A percentile compares a stretch with the other conserved stretches of the same genome.
Evolutionary conservation across 2,888 invertebrate species (phyloP).

Genomic region (Iphiclides podalirius): DNA sequence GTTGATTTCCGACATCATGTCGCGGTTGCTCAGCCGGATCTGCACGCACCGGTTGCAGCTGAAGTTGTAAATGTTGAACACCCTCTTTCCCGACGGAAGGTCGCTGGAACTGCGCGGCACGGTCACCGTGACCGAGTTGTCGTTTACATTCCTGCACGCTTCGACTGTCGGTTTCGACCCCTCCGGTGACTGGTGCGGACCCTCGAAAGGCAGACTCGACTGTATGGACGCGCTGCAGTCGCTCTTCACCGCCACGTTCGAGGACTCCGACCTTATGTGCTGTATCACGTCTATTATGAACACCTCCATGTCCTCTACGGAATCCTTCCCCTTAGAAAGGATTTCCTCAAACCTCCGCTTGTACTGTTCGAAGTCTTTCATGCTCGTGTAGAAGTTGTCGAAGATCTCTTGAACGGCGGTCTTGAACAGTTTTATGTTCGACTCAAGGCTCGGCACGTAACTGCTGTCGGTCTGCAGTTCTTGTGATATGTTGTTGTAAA

Average conservation of each 20-base stretch:
- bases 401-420: constrained; percentile 62
- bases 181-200: constrained; percentile 19
- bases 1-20: constrained; percentile 57
- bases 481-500: constrained; percentile 50
- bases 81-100: constrained; percentile 31
- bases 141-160: constrained; percentile 55
- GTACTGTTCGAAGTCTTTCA: constrained; percentile 59
- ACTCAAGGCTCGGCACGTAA: constrained; percentile 49
- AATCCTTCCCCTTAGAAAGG: constrained; percentile 49
- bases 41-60: constrained; percentile 43
- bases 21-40: constrained; percentile 52
- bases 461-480: constrained; percentile 49
- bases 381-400: constrained; percentile 54
- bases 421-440: constrained; percentile 60
- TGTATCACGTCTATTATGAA: constrained; percentile 65
- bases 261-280: constrained; percentile 52
- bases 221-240: neutral
- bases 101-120: constrained; percentile 36
- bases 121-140: constrained; percentile 47
- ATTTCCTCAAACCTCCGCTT: constrained; percentile 62
- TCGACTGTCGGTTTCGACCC: constrained; percentile 36
- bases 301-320: constrained; percentile 57
- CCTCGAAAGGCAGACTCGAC: constrained; percentile 17
- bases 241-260: constrained; percentile 1
- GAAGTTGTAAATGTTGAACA: constrained; percentile 48